Evolutionary conservation across 2,797 vertebrate genomes (phyloP), one percentile per base, ranked within the genome.

Genomic region (Enteromius paludinosus): DNA sequence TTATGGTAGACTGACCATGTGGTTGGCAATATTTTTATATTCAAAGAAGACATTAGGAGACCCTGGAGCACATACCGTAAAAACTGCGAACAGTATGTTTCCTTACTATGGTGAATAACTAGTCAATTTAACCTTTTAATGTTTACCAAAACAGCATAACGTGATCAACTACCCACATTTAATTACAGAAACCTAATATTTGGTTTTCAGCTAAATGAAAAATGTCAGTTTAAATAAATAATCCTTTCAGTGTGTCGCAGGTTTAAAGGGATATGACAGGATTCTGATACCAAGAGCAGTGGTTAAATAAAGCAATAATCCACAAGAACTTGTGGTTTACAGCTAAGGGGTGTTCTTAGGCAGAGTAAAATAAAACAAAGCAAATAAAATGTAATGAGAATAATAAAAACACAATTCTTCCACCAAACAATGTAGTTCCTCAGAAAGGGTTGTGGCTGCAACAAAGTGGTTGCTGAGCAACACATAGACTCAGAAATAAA

Each of bases 111-210:
- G n/a, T 59, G n/a, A 59, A 23, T 59, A 59, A 56, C 3, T 56
- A 23, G 3, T 23, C 23, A 11, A 23, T 11, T 23, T 1, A 23
- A 23, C 9, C 54, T 56, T 56, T 11, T 56, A 56, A 23, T 56
- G 54, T 43, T 11, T 12, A 43, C 7, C 7, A 45, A 25, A 70
- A 70, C 41, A 28, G 41, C 14, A 70, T 70, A 70, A 43, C 0
- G 3, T 18, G 43, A 28, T 18, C 4, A 47, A 30, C 17, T 47
- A 14, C 11, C 56, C 11, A 59, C 56, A 59, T 59, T 59, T 25
- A 25, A 59, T 25, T 59, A 59, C 10, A 59, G n/a, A 59, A 59
- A 59, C n/a, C 56, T 59, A 59, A 59, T 59, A 59, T 59, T 59
- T 59, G 56, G 54, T 59, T 59, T 59, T 25, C 56, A 25, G 56